Percentiles rank a stretch among this genome's conserved stretches.
Conservation (phyloP, 1,140 invertebrate genomes). For the Apis cerana region DNA sequence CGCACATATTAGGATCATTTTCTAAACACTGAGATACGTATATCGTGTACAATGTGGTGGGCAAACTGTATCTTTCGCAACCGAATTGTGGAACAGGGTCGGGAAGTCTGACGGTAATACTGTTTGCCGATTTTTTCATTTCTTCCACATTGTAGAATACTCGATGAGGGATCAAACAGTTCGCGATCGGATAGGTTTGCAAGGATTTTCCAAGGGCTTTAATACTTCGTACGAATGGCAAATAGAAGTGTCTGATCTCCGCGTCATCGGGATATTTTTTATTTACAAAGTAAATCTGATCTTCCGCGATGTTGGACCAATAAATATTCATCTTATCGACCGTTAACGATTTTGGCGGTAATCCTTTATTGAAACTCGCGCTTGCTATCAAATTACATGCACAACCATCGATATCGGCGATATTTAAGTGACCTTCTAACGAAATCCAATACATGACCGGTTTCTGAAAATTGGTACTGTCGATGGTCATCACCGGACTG, state of each 20-base stretch:
- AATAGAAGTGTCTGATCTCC: slow-evolving; percentile 64
- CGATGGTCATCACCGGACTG: slow-evolving; percentile 84
- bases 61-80: slow-evolving; percentile 84
- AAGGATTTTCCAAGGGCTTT: slow-evolving; percentile 87
- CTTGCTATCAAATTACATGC: slow-evolving; percentile 84
- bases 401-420: slow-evolving; percentile 86
- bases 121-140: slow-evolving; percentile 83
- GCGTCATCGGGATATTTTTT: slow-evolving; percentile 78
- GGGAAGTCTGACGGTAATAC: slow-evolving; percentile 85
- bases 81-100: slow-evolving; percentile 79
- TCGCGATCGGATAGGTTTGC: slow-evolving; percentile 88
- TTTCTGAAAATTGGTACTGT: slow-evolving; percentile 83
- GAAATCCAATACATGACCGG: slow-evolving; percentile 86
- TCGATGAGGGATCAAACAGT: slow-evolving; percentile 86
- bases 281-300: slow-evolving; percentile 84
- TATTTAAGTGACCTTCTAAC: slow-evolving; percentile 83
- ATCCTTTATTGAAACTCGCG: slow-evolving; percentile 73
- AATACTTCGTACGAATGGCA: slow-evolving; percentile 81
- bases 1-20: slow-evolving; percentile 63
- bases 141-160: slow-evolving; percentile 79
- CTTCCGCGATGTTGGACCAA: slow-evolving; percentile 85
- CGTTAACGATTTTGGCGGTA: slow-evolving; percentile 84
- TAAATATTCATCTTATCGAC: slow-evolving; percentile 86
- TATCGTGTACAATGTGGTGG: slow-evolving; percentile 86
- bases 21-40: slow-evolving; percentile 76